Percentiles rank a stretch among this genome's conserved stretches.
These are phyloP conservation scores for Leptoteleia sp. DNA, from an alignment of 1,140 invertebrate genomes.

Conservation along the genomic window DNA sequence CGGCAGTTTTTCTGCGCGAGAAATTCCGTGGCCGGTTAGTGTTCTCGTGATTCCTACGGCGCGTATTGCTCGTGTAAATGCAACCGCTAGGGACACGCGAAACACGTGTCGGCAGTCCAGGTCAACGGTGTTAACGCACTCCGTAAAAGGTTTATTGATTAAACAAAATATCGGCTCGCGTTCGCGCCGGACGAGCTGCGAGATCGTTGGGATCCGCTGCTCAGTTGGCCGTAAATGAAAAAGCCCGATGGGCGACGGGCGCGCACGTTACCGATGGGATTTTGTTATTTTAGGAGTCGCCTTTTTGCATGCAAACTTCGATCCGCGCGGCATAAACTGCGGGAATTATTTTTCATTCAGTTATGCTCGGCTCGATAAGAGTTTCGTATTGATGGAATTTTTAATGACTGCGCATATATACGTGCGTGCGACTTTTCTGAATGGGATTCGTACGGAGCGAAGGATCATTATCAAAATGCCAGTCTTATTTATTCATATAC, in stretches of 20 bases:
- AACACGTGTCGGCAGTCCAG: slow-evolving; percentile 26
- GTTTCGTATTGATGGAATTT: slow-evolving; percentile 28
- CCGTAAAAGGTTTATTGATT: slow-evolving; percentile 57
- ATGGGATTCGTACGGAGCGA: too few species aligned
- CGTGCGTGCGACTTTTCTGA: slow-evolving; percentile 8
- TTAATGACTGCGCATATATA: slow-evolving; percentile 32
- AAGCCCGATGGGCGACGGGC: not conserved
- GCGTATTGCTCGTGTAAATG: too few species aligned
- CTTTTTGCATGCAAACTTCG: slow-evolving; percentile 19
- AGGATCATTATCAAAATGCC: too few species aligned
- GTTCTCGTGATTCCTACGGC: too few species aligned
- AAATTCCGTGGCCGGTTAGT: too few species aligned
- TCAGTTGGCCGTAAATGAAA: slow-evolving; percentile 21
- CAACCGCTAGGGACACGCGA: slow-evolving; percentile 16
- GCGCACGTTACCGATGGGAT: slow-evolving; percentile 10
- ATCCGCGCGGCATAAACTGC: not conserved
- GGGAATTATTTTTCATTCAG: slow-evolving; percentile 50
- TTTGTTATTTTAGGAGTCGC: slow-evolving; percentile 33
- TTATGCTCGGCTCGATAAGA: slow-evolving; percentile 8
- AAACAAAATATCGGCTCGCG: slow-evolving; percentile 36
- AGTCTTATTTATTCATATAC: too few species aligned
- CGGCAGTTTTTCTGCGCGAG: too few species aligned
- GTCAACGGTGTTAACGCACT: slow-evolving; percentile 50
- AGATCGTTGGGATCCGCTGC: slow-evolving; percentile 15
- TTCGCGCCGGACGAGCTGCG: slow-evolving; percentile 7